Percentiles rank a stretch among this genome's conserved stretches.
These are phyloP conservation scores for Seira sanloemensis DNA, from an alignment of 2,888 invertebrate genomes.

Conservation along the genomic window DNA sequence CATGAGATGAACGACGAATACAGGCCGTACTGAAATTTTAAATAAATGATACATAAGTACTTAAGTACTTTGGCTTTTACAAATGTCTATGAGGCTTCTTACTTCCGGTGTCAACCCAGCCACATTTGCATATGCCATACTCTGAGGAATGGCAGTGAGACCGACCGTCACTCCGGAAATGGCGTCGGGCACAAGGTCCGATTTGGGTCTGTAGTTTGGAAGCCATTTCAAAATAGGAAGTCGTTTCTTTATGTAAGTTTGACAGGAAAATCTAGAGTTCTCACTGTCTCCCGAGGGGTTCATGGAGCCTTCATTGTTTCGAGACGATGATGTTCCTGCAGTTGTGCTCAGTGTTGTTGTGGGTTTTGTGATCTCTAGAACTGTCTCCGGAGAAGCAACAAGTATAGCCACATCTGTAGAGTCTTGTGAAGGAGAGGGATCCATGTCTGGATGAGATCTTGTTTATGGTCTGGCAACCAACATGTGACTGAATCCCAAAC, in stretches of 20 bases:
- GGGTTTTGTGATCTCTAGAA: too few species aligned
- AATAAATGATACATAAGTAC: background rate
- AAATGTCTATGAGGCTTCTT: constrained; percentile 69
- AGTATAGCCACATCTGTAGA: background rate
- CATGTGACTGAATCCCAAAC: background rate
- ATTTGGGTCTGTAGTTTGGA: constrained; percentile 83
- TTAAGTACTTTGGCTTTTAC: background rate
- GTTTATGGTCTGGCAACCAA: background rate
- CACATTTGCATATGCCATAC: constrained; percentile 85
- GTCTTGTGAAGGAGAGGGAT: background rate
- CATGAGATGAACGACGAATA: constrained; percentile 76
- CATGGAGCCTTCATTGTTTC: background rate
- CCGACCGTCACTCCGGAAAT: constrained; percentile 80
- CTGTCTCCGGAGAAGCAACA: background rate
- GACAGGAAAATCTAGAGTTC: constrained; percentile 71
- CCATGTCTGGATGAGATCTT: background rate
- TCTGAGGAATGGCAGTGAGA: constrained; percentile 85
- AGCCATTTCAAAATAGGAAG: constrained; percentile 87
- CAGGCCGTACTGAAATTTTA: constrained; percentile 63
- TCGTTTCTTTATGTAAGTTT: constrained; percentile 84
- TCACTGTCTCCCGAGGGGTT: background rate
- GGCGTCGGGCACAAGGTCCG: constrained; percentile 79
- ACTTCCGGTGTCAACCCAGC: constrained; percentile 86
- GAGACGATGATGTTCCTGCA: background rate
- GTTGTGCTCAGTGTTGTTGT: background rate